A percentile compares a stretch with the other conserved stretches of the same genome.
These are phyloP conservation scores for Drosophila ambigua DNA, from an alignment of 1,140 invertebrate genomes.

Conservation along the genomic window DNA sequence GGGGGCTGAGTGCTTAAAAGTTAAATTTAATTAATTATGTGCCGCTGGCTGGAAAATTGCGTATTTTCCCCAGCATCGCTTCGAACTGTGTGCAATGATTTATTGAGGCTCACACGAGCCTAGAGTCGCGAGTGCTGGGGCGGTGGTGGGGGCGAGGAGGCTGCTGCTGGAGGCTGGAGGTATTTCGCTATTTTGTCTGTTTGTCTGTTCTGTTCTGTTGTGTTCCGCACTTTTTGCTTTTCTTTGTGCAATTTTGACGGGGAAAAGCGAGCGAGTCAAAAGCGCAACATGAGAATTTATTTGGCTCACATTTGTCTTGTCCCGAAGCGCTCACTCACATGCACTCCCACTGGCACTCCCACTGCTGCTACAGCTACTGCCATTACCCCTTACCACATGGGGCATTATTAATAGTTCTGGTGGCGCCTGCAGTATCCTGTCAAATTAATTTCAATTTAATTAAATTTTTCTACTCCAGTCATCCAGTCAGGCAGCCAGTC, in stretches of 20 bases:
- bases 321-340: slow-evolving; percentile 36
- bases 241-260: slow-evolving; percentile 70
- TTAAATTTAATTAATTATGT: slow-evolving; percentile 80
- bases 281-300: slow-evolving; percentile 81
- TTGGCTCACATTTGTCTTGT: slow-evolving; percentile 77
- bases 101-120: slow-evolving; percentile 41
- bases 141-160: neutral
- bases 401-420: slow-evolving; percentile 78
- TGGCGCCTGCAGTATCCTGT: slow-evolving; percentile 70
- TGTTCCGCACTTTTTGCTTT: slow-evolving; percentile 28
- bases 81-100: slow-evolving; percentile 71
- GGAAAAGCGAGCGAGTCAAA: slow-evolving; percentile 49
- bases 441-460: slow-evolving; percentile 83
- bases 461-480: slow-evolving; percentile 61
- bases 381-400: slow-evolving; percentile 33
- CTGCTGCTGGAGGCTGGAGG: slow-evolving; percentile 7
- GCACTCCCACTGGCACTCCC: slow-evolving; percentile 32
- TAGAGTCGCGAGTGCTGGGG: neutral
- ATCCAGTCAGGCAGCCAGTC: neutral
- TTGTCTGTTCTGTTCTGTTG: slow-evolving; percentile 7
- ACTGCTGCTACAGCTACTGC: slow-evolving; percentile 1
- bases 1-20: slow-evolving; percentile 43
- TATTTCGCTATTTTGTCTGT: slow-evolving; percentile 26
- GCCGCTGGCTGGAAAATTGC: slow-evolving; percentile 51
- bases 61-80: slow-evolving; percentile 25